Evolutionary conservation across 2,797 vertebrate genomes (phyloP).

Genomic region (Clarias platycephalus): DNA sequence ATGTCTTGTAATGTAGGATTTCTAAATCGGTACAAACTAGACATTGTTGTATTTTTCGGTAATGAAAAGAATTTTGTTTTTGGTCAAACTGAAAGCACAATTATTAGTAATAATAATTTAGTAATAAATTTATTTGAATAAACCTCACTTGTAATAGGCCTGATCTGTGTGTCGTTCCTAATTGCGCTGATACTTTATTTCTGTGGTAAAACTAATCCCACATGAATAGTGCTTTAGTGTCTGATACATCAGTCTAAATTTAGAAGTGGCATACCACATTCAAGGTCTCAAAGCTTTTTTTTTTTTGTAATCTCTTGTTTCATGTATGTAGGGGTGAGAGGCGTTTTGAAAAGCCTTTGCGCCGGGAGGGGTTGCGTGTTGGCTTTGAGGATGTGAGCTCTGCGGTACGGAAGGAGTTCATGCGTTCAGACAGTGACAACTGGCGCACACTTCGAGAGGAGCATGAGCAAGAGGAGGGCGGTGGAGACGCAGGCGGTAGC

Average conservation of each 20-base stretch:
- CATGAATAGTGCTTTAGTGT: neutral
- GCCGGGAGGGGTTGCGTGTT: slow-evolving; percentile 82
- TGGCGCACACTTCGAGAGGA: slow-evolving; percentile 90
- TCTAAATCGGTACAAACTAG: neutral
- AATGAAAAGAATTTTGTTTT: neutral
- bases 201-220: neutral
- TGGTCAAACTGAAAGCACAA: neutral
- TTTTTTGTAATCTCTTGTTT: neutral
- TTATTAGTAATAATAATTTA: neutral
- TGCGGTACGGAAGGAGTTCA: slow-evolving; percentile 82
- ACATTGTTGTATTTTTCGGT: neutral
- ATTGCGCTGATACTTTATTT: neutral
- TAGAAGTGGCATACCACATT: slow-evolving; percentile 9
- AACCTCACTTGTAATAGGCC: neutral
- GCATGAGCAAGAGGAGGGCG: slow-evolving; percentile 81
- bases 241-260: neutral
- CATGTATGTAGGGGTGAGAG: slow-evolving; percentile 78
- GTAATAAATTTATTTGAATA: neutral
- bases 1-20: neutral
- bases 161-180: neutral
- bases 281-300: neutral
- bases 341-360: slow-evolving; percentile 86
- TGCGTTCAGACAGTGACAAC: slow-evolving; percentile 91
- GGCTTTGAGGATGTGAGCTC: slow-evolving; percentile 79
- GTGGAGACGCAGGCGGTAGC: slow-evolving; percentile 69